phyloP scores from a whole-genome alignment of 2,888 invertebrate genomes.

The Vesta saturnalis region DNA sequence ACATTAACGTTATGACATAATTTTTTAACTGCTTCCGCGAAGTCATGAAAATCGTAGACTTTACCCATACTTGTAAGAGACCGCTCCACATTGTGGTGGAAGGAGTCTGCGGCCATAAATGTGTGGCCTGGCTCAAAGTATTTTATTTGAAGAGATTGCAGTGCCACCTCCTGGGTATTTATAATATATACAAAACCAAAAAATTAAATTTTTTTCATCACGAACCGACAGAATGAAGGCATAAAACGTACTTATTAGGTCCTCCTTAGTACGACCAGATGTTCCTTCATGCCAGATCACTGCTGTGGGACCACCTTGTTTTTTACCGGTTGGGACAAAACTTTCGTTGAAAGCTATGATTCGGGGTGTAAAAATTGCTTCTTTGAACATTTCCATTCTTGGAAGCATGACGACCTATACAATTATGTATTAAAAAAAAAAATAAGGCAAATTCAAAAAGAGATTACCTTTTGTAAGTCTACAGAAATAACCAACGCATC shows the following conservation, averaged over 20 bases:
- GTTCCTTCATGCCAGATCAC: conserved; percentile 30
- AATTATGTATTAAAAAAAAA: conserved; percentile 9
- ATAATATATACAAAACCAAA: conserved; percentile 39
- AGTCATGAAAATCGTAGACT: conserved; percentile 40
- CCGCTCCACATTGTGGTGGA: conserved; percentile 33
- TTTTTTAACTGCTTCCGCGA: conserved; percentile 40
- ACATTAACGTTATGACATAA: conserved; percentile 19
- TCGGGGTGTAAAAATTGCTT: conserved; percentile 16
- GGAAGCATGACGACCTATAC: conserved; percentile 18
- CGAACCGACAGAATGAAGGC: conserved; percentile 28
- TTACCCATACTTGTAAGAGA: conserved; percentile 19
- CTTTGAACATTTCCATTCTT: conserved; percentile 24
- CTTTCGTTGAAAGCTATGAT: conserved; percentile 19
- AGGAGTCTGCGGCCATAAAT: conserved; percentile 35
- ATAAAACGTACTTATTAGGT: conserved; percentile 35
- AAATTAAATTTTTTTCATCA: conserved; percentile 28
- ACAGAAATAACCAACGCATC: conserved; percentile 14
- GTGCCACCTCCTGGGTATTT: conserved; percentile 26
- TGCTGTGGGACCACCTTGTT: conserved; percentile 1
- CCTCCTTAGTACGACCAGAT: conserved; percentile 20
- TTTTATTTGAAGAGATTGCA: conserved; percentile 29
- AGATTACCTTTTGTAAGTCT: conserved; percentile 30
- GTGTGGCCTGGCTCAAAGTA: conserved; percentile 38
- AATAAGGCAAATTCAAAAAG: not conserved
- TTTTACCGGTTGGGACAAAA: conserved; percentile 2